Evolutionary conservation across 2,113 vertebrate species (phyloP).

Genomic region (Phaethornis superciliosus): DNA sequence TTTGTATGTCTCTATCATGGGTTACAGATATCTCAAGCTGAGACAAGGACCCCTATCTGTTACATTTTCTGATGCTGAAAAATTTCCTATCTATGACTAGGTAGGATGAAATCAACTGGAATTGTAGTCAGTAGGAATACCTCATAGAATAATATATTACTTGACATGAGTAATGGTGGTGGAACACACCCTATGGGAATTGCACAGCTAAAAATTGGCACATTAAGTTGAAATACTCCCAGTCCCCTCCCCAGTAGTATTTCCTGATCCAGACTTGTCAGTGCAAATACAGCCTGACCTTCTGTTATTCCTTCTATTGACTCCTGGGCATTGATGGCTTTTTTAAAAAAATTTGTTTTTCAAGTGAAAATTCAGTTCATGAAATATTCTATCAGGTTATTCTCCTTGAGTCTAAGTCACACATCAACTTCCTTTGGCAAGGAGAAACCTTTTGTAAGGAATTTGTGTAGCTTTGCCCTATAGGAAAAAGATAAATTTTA

Average conservation of each 20-base stretch:
- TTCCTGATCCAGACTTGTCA: constrained; percentile 19
- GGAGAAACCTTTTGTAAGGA: background rate
- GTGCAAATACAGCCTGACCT: background rate
- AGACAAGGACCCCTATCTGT: background rate
- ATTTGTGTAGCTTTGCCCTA: background rate
- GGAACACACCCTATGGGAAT: constrained; percentile 6
- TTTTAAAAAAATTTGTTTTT: background rate
- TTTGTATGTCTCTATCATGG: background rate
- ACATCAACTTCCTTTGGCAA: background rate
- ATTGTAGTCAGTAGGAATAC: background rate
- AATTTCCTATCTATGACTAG: background rate
- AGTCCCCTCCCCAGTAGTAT: constrained; percentile 14
- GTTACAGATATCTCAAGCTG: background rate
- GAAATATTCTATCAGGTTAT: background rate
- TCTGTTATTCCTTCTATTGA: background rate
- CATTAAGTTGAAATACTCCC: constrained; percentile 38
- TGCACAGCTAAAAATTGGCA: constrained; percentile 3
- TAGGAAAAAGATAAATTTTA: background rate
- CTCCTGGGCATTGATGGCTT: background rate
- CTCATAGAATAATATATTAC: constrained; percentile 20
- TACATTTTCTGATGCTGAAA: background rate
- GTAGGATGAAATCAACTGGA: constrained; percentile 6
- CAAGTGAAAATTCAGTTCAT: background rate
- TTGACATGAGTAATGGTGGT: background rate
- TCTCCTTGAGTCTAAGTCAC: background rate